Conservation (phyloP, 1,140 invertebrate genomes). For the Medauroidea extradentata region DNA sequence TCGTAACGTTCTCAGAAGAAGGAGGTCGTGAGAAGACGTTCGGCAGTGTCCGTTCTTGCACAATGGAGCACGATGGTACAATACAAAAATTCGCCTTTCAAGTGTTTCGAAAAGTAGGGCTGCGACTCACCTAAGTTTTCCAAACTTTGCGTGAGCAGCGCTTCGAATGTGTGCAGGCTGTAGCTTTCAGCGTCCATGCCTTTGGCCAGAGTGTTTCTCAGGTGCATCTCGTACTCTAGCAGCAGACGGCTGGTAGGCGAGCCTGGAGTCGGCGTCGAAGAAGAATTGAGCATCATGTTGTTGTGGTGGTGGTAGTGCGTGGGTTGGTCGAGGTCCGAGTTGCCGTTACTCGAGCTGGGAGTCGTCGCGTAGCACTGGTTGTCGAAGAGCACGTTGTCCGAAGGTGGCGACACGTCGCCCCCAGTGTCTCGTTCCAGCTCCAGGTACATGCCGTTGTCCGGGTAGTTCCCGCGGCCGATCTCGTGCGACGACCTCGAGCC, state of each 20-base stretch:
- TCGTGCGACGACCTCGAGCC: constrained; percentile 57
- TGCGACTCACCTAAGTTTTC: constrained; percentile 78
- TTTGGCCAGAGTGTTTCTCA: constrained; percentile 88
- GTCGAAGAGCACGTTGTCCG: constrained; percentile 89
- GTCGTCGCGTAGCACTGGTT: constrained; percentile 91
- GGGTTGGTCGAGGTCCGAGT: constrained; percentile 77
- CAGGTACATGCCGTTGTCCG: constrained; percentile 64
- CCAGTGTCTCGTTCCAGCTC: constrained; percentile 71
- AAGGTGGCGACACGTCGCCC: constrained; percentile 74
- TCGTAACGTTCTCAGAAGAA: too few relatives aligned
- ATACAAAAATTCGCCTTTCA: too few relatives aligned
- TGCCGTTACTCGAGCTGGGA: constrained; percentile 84
- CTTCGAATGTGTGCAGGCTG: constrained; percentile 90
- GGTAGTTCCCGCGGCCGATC: constrained; percentile 47
- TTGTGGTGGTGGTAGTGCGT: constrained; percentile 53
- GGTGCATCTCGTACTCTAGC: constrained; percentile 92
- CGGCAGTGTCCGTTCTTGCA: too few relatives aligned
- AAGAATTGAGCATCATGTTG: not conserved
- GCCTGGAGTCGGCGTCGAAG: constrained; percentile 62
- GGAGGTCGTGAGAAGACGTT: too few relatives aligned
- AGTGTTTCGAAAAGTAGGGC: not conserved
- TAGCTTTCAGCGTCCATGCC: constrained; percentile 94
- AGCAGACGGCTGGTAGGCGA: constrained; percentile 82
- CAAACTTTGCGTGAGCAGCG: constrained; percentile 88
- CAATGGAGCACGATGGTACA: too few relatives aligned